Evolutionary conservation across 2,797 vertebrate genomes (phyloP).

Genomic region (Orientallactaga sibirica): DNA sequence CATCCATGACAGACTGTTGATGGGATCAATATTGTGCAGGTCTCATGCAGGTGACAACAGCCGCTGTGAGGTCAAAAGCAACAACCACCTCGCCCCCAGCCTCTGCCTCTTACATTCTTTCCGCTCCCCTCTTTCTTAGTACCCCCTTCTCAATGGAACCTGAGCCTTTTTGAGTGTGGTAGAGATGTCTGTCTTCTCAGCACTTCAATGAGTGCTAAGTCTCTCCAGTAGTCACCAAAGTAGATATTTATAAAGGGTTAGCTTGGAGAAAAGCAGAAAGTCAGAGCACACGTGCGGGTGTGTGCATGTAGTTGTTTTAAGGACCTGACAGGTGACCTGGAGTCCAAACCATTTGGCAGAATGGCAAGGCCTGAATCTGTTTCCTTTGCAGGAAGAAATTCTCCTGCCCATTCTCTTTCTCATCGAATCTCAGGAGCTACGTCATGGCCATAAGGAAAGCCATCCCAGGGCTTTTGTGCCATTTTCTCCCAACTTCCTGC

Average conservation of each 20-base stretch:
- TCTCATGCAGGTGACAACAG: no score
- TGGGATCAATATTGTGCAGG: no score
- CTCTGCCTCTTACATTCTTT: no score
- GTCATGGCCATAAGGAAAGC: background rate
- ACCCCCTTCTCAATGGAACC: no score
- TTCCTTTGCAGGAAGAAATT: background rate
- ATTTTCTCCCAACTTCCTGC: constrained; percentile 6
- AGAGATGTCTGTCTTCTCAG: no score
- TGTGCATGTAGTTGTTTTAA: background rate
- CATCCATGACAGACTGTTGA: no score
- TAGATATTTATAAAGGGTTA: background rate
- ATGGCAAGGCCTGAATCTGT: background rate
- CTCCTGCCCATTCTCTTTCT: background rate
- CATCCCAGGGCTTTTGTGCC: constrained; percentile 23
- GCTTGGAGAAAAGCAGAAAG: background rate
- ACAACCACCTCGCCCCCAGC: no score
- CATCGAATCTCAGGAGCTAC: background rate
- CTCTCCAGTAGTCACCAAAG: no score
- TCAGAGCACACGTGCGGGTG: background rate
- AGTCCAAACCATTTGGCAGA: background rate
- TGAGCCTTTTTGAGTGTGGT: no score
- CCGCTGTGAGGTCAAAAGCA: no score
- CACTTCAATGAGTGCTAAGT: no score
- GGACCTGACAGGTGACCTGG: background rate
- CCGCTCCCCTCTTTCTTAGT: no score